Base-by-base conservation (phyloP, 1,140 invertebrate species). In the Drosophila obscura region DNA sequence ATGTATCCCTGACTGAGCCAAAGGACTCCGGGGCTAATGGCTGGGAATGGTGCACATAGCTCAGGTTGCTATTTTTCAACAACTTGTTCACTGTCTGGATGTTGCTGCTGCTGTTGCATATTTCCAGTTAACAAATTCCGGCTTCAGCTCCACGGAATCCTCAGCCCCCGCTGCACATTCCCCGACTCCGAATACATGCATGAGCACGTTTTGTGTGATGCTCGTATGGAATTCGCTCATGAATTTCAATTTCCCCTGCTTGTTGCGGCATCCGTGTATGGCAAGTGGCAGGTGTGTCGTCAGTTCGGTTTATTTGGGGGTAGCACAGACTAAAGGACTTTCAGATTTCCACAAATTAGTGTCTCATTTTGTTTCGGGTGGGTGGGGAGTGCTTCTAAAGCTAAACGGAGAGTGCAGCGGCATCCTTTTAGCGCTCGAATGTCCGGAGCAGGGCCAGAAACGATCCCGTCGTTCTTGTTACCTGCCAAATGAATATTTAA, bases 51-150 rank as follows among this genome's bases (percentile, higher is more conserved):
- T 45, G 43, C 71, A 68, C 73, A 84, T 84, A 73, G 80, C 75
- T 84, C 24, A 57, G 57, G 80, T 59, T 53, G 76, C 78, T 84
- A 78, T 85, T 77, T 80, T 69, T 81, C 76, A 69, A 53, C 26
- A 64, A 46, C 63, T 80, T 62, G 48, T 59, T 53, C 48, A 50
- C 35, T 35, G 49, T 45, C 66, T 67, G 66, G 52, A 41, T 19
- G 49, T 31, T 11, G 31, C 44, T 26, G 45, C 31, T 73, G 59
- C 61, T 82, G 65, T 59, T 87, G 82, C 82, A 87, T 85, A 87
- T 85, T 82, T 84, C 49, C 53, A 74, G 69, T 66, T 78, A 68
- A 79, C 66, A 79, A 85, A 85, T 82, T 80, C 80, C 76, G 55
- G 35, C 52, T 58, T 16, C 44, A 45, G 45, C 66, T 64, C 39